Evolutionary conservation across 2,113 vertebrate genomes (phyloP).

Genomic region (Stomatorhinus ivindoensis): DNA sequence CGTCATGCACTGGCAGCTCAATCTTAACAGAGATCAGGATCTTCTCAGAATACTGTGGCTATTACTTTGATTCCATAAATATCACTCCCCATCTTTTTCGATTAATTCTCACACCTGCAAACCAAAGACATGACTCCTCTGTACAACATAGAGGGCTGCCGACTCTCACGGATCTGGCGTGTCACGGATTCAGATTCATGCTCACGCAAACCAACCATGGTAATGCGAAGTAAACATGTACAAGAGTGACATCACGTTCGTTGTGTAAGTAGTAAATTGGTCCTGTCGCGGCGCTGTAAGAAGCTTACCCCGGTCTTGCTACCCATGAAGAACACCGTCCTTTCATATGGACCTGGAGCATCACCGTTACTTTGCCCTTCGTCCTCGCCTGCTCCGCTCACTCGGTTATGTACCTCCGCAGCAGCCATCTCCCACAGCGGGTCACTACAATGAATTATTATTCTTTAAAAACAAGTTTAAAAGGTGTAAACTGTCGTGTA

Average conservation of each 20-base stretch:
- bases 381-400: constrained; percentile 41
- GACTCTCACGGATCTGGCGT: background rate
- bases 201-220: background rate
- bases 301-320: constrained; percentile 77
- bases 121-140: background rate
- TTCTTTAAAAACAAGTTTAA: background rate
- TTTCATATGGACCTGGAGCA: constrained; percentile 56
- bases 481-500: background rate
- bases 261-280: background rate
- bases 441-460: constrained; percentile 48
- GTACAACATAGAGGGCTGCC: background rate
- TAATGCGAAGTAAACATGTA: background rate
- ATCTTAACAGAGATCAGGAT: background rate
- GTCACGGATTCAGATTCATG: background rate
- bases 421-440: constrained; percentile 86
- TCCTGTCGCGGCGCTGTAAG: background rate
- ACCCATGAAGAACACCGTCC: constrained; percentile 79
- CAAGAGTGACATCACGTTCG: background rate
- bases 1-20: background rate
- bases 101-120: background rate
- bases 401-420: constrained; percentile 64
- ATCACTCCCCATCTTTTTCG: background rate
- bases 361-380: constrained; percentile 32
- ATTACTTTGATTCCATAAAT: background rate
- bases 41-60: background rate